Evolutionary conservation across 2,797 vertebrate species (phyloP), one percentile per base, ranked within the genome.

Genomic region (Coregonus ussuriensis): DNA sequence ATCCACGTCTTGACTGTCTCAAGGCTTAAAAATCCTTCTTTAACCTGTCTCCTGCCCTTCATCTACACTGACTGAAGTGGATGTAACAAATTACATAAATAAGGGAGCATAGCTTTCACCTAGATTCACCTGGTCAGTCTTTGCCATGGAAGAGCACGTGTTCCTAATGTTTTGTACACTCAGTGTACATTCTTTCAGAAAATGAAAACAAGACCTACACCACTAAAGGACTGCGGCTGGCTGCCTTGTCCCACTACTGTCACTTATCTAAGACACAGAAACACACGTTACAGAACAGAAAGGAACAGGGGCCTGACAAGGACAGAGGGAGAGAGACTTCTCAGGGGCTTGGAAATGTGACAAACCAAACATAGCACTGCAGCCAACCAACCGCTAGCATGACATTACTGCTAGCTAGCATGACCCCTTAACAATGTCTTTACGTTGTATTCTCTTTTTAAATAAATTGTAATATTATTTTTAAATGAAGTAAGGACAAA

Each of bases 401-500:
- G 47, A 88, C 81, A 87, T 72, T 86, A 78, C 82, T 82, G 85
- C 85, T 78, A 77, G 25, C 87, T 79, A 77, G 79, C 81, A 79
- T 75, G 82, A 86, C 83, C 78, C 83, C 87, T 81, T 74, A 85
- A 77, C 74, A 68, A 78, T 73, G 81, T 89, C 87, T 89, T 91
- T 91, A 89, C 89, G 87, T 83, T 87, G 35, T 79, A 72, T 79
- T 3, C 41, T 88, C 82, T 79, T 76, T 84, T 29, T 87, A 89
- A 89, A 90, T 87, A 85, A 83, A 89, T 84, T 74, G 79, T 74
- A 88, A 91, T 87, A 82, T 74, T 80, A 84, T 90, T 90, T 85
- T 78, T 83, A 89, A 89, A 89, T 87, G 78, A 85, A 92, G 86
- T 85, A 86, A 90, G 82, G 88, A 83, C 82, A 76, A 82, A 85